Evolutionary conservation across 2,797 vertebrate species (phyloP).

Genomic region (Rousettus madagascariensis): DNA sequence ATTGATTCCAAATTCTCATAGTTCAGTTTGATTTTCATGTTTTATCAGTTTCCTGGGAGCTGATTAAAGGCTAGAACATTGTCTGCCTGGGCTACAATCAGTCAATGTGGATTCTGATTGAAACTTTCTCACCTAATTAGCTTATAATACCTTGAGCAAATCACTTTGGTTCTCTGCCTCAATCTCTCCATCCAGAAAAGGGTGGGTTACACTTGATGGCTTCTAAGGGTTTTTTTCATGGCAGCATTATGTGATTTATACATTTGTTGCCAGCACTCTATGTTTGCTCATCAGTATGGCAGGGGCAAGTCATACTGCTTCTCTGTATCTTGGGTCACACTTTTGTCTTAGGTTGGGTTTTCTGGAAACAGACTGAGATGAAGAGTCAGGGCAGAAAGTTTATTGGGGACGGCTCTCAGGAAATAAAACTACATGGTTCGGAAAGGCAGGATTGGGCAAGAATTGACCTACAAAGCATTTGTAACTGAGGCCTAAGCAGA

Average conservation of each 20-base stretch:
- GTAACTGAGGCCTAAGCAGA: neutral
- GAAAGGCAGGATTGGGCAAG: neutral
- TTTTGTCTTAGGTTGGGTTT: slow-evolving; percentile 4
- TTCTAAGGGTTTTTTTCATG: neutral
- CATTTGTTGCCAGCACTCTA: neutral
- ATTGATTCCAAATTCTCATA: neutral
- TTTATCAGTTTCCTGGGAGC: neutral
- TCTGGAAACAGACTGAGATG: slow-evolving; percentile 18
- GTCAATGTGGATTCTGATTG: neutral
- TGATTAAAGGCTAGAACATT: slow-evolving; percentile 25
- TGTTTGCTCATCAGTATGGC: neutral
- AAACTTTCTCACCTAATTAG: slow-evolving; percentile 37
- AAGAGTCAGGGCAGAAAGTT: neutral
- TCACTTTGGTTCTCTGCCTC: slow-evolving; percentile 42
- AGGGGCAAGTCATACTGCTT: neutral
- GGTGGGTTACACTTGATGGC: neutral
- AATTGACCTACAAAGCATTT: neutral
- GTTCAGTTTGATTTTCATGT: neutral
- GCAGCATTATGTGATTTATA: neutral
- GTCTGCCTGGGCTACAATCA: neutral
- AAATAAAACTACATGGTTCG: neutral
- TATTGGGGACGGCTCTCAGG: neutral
- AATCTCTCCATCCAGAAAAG: slow-evolving; percentile 2
- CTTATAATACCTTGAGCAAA: slow-evolving; percentile 7
- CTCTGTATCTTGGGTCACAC: neutral